Percentiles rank a stretch among this genome's conserved stretches.
phyloP scores from a whole-genome alignment of 2,888 invertebrate species.

The Ochlodes sylvanus region DNA sequence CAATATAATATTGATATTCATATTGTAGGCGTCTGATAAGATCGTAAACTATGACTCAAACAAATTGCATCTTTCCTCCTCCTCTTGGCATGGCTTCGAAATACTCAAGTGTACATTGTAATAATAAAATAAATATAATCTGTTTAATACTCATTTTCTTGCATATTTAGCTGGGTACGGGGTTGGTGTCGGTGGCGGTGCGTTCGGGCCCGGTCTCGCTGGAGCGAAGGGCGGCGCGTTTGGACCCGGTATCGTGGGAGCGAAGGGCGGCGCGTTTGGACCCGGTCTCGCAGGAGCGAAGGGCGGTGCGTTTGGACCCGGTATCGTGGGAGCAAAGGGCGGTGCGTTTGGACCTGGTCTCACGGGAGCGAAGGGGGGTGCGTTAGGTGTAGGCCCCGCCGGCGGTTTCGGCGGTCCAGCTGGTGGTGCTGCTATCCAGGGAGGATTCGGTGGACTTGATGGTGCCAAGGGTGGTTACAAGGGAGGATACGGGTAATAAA shows the following conservation, averaged over 20 bases:
- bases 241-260: neutral
- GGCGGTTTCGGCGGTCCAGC: slow-evolving; percentile 40
- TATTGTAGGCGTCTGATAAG: no score
- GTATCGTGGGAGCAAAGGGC: slow-evolving; percentile 27
- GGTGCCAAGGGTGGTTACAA: slow-evolving; percentile 49
- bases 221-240: neutral
- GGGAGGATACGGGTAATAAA: slow-evolving; percentile 57
- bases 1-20: no score
- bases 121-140: no score
- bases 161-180: no score
- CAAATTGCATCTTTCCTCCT: no score
- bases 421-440: slow-evolving; percentile 26
- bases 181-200: no score
- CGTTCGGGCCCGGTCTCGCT: neutral
- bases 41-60: no score
- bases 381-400: slow-evolving; percentile 31
- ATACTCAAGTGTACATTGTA: no score
- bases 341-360: neutral
- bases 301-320: neutral
- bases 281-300: neutral
- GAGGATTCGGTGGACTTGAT: slow-evolving; percentile 40
- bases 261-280: neutral
- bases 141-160: no score
- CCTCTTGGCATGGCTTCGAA: no score
- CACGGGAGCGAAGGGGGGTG: slow-evolving; percentile 31